A percentile compares a stretch with the other conserved stretches of the same genome.
Conservation (phyloP, 2,113 vertebrate species). For the Maccullochella peelii region DNA sequence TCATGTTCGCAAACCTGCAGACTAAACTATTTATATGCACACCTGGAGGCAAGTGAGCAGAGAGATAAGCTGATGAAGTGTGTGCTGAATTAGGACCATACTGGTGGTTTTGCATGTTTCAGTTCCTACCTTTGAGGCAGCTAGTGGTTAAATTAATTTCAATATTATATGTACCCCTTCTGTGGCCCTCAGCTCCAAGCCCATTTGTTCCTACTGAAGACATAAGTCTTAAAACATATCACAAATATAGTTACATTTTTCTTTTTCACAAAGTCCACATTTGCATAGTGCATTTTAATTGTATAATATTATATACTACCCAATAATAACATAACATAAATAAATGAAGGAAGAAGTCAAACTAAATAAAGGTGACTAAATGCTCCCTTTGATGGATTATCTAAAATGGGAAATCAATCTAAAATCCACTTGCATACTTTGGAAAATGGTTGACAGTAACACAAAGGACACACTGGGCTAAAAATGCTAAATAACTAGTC, state of each 20-base stretch:
- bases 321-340: neutral
- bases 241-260: neutral
- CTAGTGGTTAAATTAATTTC: neutral
- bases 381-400: neutral
- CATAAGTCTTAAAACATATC: neutral
- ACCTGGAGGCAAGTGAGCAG: conserved; percentile 33
- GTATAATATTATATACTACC: too few species aligned
- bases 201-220: neutral
- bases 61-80: neutral
- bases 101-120: neutral
- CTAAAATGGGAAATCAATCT: neutral
- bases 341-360: neutral
- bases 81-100: conserved; percentile 6
- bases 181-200: too few species aligned
- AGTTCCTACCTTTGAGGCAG: neutral
- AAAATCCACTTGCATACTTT: neutral
- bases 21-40: conserved; percentile 17
- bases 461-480: neutral
- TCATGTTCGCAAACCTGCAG: conserved; percentile 25
- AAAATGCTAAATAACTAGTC: neutral
- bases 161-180: neutral
- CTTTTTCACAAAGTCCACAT: neutral
- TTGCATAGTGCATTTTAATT: too few species aligned
- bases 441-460: neutral
- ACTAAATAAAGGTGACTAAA: neutral